A percentile compares a stretch with the other conserved stretches of the same genome.
phyloP scores from a whole-genome alignment of 2,113 vertebrate genomes.

The Semnornis frantzii region DNA sequence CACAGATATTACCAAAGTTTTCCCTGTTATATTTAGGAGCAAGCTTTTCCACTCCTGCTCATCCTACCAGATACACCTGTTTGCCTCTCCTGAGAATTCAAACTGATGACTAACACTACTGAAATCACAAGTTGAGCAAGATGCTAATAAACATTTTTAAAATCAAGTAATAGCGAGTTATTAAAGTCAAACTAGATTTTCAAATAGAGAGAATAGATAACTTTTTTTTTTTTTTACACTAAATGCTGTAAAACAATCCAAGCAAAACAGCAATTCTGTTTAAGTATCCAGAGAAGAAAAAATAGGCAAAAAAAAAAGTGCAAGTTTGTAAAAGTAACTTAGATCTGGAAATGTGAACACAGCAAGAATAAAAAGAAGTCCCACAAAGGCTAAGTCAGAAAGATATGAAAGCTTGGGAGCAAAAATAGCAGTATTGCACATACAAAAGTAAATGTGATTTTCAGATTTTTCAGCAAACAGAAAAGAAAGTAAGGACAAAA shows the following conservation, averaged over 20 bases:
- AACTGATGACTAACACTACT: conserved; percentile 37
- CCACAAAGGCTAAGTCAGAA: not conserved
- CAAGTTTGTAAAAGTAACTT: not conserved
- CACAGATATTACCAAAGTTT: not conserved
- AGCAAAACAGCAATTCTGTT: not conserved
- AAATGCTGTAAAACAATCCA: not conserved
- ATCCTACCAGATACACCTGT: conserved; percentile 64
- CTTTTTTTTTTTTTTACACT: not conserved
- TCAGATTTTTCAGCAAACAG: not conserved
- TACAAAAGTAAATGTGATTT: not conserved
- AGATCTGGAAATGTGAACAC: not conserved
- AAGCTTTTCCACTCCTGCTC: conserved; percentile 55
- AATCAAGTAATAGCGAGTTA: conserved; percentile 58
- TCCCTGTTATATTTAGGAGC: conserved; percentile 11
- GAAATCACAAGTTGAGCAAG: conserved; percentile 60
- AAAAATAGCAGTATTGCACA: not conserved
- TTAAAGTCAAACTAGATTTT: not conserved
- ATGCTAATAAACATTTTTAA: conserved; percentile 43
- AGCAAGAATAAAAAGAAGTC: not conserved
- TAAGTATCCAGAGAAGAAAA: not conserved
- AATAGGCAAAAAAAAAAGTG: not conserved
- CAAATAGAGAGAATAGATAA: not conserved
- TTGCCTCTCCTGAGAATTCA: conserved; percentile 38
- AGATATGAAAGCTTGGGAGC: not conserved
- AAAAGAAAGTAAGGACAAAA: not conserved